Base-by-base conservation (phyloP, 2,113 vertebrate genomes). In the Anguilla japonica region DNA sequence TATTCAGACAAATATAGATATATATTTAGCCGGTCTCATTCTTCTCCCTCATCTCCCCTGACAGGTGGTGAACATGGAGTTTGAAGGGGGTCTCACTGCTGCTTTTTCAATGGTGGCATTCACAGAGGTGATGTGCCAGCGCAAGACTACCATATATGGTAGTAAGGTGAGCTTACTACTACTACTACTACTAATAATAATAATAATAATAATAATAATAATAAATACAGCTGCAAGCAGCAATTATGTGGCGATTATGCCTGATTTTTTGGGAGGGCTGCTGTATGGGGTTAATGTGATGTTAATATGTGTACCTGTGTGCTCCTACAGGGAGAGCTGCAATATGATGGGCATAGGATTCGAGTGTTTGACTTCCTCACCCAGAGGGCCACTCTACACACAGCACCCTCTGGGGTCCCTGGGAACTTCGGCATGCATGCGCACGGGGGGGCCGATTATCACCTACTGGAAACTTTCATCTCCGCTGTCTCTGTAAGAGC, bases 1-100 rank as follows among this genome's bases (percentile, higher is more conserved):
- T 53, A 14, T 53, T 9, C 11, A 14, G 2, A 53, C 11, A 53
- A 11, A 14, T 53, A 53, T 46, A 46, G 4, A 3, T 46, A 46
- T 46, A 46, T 46, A 46, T 46, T 2, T 53, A 14, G 50, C 13
- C 13, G 50, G 50, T 53, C 8, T 53, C 50, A 13, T 11, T 53
- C 50, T 53, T 8, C 43, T 46, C 43, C 43, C 43, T 46, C 43
- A 46, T 8, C 43, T 39, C 39, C 84, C 83, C 78, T n/a, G 29
- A 16, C 88, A 97, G 97, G 94, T 97, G 87, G 97, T 97, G 26
- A 97, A 96, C 87, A 96, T 97, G 95, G 96, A 97, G 91, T 97
- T 97, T 93, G 96, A 96, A 93, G 96, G 94, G 0, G 97, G 96
- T 6, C 34, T 95, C 75, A 97, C 96, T 0, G 96, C 94, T 82